A percentile compares a stretch with the other conserved stretches of the same genome.
phyloP scores from a whole-genome alignment of 1,140 invertebrate genomes.

The Mamestra configurata region DNA sequence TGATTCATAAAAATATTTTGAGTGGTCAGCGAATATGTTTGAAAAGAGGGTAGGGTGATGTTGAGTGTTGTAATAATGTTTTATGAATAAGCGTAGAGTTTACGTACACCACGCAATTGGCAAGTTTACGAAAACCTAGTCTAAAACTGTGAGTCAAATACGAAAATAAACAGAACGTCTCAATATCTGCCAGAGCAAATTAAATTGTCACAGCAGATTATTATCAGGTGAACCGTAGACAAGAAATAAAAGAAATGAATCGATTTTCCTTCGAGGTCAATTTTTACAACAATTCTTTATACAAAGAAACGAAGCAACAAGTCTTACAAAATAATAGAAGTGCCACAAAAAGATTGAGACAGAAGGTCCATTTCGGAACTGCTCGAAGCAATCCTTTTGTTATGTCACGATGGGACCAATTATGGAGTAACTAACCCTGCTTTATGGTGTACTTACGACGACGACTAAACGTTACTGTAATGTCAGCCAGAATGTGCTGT shows the following conservation, averaged over 20 bases:
- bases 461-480: no score
- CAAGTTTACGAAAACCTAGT: background rate
- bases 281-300: background rate
- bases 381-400: no score
- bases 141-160: background rate
- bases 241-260: slow-evolving; percentile 9
- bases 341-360: background rate
- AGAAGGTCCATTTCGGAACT: background rate
- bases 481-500: no score
- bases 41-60: no score
- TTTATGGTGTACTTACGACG: no score
- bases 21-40: no score
- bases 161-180: slow-evolving; percentile 8
- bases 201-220: background rate
- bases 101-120: background rate
- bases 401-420: no score
- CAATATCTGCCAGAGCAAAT: background rate
- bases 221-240: background rate
- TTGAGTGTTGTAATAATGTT: background rate
- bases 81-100: background rate
- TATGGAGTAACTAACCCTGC: no score
- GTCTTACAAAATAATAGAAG: background rate
- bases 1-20: no score
- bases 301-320: background rate
- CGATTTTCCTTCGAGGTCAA: slow-evolving; percentile 2